Evolutionary conservation across 2,888 invertebrate species (phyloP), one percentile per base, ranked within the genome.

Genomic region (Lepidocyrtinus sp.): DNA sequence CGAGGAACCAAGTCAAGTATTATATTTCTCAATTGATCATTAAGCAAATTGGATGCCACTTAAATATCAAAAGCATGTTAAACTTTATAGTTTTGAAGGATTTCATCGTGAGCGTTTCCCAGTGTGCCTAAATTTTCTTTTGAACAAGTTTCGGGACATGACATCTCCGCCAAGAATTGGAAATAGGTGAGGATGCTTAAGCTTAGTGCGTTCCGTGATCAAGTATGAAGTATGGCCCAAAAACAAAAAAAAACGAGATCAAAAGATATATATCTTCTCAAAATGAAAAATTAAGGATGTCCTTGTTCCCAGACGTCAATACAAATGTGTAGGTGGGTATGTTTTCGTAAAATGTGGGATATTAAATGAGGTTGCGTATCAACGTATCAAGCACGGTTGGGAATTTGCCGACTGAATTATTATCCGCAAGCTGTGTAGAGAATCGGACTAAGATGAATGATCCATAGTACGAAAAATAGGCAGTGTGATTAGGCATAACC

Each of bases 11-110:
- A 67, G 67, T 63, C 15, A 21, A 17, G 36, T 36, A 12, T 36
- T 50, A 7, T 50, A n/a, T 50, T 12, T 50, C 17, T 50, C 50
- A 50, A 50, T 21, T 59, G 59, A 59, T 59, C 59, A 59, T 59
- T 59, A 59, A 22, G 59, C 59, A 59, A 59, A 59, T 59, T 59
- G 59, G 59, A 59, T 59, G 22, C 22, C 59, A 59, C 59, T 59
- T 59, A 21, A 15, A 21, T 21, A 59, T 2, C 21, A 59, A n/a
- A 21, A n/a, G 59, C 21, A 59, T 2, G 59, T 3, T 55, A 55
- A 5, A 12, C 9, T 55, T n/a, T 55, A 55, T 55, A n/a, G 55
- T 55, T 17, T 12, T n/a, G 55, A 36, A 36, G 36, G 36, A 9
- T 36, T n/a, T n/a, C n/a, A n/a, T 36, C 17, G 55, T 59, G 2